phyloP scores from a whole-genome alignment of 2,797 vertebrate genomes.

The Ibycter americanus region DNA sequence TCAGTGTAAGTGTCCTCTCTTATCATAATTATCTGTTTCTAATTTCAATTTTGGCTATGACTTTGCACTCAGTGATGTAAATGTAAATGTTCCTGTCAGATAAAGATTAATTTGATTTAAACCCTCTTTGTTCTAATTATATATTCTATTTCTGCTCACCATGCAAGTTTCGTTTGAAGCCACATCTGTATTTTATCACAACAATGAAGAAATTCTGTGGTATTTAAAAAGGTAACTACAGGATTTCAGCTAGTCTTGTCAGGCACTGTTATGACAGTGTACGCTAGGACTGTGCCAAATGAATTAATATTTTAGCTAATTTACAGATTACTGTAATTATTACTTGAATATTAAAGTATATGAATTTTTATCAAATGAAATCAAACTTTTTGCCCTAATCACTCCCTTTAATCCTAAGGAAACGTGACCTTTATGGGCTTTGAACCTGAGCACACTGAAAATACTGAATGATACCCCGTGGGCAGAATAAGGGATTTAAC shows the following conservation, averaged over 20 bases:
- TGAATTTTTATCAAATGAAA: constrained; percentile 71
- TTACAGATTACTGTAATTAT: constrained; percentile 72
- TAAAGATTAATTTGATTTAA: constrained; percentile 88
- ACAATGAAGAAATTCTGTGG: constrained; percentile 69
- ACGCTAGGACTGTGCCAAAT: constrained; percentile 62
- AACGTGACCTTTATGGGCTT: constrained; percentile 52
- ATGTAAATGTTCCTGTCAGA: constrained; percentile 86
- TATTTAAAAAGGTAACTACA: constrained; percentile 66
- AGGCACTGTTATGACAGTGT: constrained; percentile 57
- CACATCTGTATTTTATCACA: constrained; percentile 84
- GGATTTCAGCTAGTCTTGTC: constrained; percentile 65
- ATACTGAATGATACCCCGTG: background rate
- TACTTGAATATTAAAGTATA: constrained; percentile 66
- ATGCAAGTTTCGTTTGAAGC: constrained; percentile 77
- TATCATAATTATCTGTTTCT: constrained; percentile 88
- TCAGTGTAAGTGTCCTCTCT: constrained; percentile 80
- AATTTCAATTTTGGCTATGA: constrained; percentile 86
- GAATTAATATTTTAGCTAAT: constrained; percentile 75
- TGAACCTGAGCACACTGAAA: constrained; percentile 36
- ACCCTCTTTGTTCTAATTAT: constrained; percentile 85
- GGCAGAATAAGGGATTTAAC: background rate
- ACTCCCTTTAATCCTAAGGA: constrained; percentile 55
- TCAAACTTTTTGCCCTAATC: constrained; percentile 72
- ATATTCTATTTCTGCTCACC: constrained; percentile 83
- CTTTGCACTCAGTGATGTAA: constrained; percentile 83